These are phyloP conservation scores for Cybosia mesomella DNA, from an alignment of 2,888 invertebrate genomes.

Conservation along the genomic window DNA sequence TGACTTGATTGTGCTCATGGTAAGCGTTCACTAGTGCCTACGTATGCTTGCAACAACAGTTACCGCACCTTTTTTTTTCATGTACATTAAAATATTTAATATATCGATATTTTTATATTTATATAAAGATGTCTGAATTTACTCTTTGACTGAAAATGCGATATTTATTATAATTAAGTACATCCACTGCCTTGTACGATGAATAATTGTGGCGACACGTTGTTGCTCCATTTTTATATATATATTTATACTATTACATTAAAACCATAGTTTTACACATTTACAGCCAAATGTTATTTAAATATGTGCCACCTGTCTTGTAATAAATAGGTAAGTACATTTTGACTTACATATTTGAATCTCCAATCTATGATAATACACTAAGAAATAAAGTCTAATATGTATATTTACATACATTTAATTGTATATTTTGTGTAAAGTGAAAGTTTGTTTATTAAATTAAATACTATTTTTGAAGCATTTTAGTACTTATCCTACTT, in stretches of 20 bases:
- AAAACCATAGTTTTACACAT: background rate
- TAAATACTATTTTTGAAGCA: constrained; percentile 23
- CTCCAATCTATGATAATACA: background rate
- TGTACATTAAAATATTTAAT: no score
- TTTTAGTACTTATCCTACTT: constrained; percentile 14
- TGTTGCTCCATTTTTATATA: background rate
- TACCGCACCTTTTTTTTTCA: no score
- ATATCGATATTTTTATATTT: background rate
- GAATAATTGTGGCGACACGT: background rate
- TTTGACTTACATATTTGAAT: background rate
- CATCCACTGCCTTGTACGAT: background rate
- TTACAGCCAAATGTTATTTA: no score
- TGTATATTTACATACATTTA: no score
- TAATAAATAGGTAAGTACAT: background rate
- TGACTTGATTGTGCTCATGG: no score
- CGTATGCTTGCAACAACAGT: no score
- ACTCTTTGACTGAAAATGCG: background rate
- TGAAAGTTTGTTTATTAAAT: background rate
- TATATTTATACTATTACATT: background rate
- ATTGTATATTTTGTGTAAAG: background rate
- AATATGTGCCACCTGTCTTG: no score
- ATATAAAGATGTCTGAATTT: background rate
- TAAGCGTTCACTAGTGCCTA: no score
- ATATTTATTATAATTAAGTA: background rate
- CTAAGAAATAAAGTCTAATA: background rate